Conservation (phyloP, 2,888 invertebrate genomes). For the Augochlorella aurata region DNA sequence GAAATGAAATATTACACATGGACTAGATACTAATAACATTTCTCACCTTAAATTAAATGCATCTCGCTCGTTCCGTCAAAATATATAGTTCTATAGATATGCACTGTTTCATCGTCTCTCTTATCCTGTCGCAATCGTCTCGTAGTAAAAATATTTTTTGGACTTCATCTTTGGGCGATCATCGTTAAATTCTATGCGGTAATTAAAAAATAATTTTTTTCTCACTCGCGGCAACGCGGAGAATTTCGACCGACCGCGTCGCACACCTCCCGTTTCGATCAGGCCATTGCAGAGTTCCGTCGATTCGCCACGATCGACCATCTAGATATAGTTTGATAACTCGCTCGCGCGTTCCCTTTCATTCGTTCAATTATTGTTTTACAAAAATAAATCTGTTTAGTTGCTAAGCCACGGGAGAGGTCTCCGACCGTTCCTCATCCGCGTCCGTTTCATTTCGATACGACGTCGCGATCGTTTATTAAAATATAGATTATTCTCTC, state of each 20-base stretch:
- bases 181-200: conserved; percentile 59
- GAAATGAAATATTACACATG: conserved; percentile 65
- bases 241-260: conserved; percentile 40
- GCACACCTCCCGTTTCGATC: conserved; percentile 27
- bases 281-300: conserved; percentile 38
- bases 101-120: conserved; percentile 36
- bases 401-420: conserved; percentile 30
- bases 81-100: conserved; percentile 62
- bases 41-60: conserved; percentile 69
- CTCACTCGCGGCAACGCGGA: conserved; percentile 43
- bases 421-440: conserved; percentile 25
- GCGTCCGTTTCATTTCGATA: conserved; percentile 1
- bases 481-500: conserved; percentile 34
- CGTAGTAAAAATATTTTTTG: conserved; percentile 79
- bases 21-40: conserved; percentile 76
- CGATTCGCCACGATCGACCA: conserved; percentile 12
- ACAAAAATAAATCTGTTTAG: conserved; percentile 61
- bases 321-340: conserved; percentile 21
- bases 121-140: conserved; percentile 45
- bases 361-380: conserved; percentile 24
- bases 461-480: conserved; percentile 35
- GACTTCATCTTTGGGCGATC: conserved; percentile 78
- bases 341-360: background rate
- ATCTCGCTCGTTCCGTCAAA: conserved; percentile 63
- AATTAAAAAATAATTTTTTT: conserved; percentile 68